phyloP scores from a whole-genome alignment of 2,797 vertebrate genomes.

The Balearica regulorum region DNA sequence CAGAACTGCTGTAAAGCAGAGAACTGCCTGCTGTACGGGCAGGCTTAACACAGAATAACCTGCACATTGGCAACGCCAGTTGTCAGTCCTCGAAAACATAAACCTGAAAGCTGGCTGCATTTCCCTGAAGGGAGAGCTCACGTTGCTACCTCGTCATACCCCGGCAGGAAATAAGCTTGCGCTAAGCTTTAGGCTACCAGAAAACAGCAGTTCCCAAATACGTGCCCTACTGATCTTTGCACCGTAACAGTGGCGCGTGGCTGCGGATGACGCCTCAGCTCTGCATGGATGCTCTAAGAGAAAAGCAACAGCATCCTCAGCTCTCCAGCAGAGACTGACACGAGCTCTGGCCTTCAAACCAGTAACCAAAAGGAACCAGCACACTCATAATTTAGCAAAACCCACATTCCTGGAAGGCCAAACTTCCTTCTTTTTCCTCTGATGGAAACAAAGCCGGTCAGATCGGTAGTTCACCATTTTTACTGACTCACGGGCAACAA shows the following conservation, averaged over 20 bases:
- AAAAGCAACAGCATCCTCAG: neutral
- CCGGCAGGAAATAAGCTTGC: no score
- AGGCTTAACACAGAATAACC: neutral
- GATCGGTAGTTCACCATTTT: neutral
- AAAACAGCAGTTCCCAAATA: neutral
- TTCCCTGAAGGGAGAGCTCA: neutral
- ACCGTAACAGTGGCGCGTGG: rapidly evolving
- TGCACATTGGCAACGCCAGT: no score
- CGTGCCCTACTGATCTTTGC: neutral
- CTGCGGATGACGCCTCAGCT: neutral
- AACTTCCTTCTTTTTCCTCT: neutral
- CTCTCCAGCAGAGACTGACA: neutral
- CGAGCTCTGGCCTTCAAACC: rapidly evolving
- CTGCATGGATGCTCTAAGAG: rapidly evolving
- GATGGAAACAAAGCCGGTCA: neutral
- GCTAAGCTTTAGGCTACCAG: neutral
- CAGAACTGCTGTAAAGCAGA: neutral
- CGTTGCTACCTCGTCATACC: neutral
- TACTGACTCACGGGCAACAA: neutral
- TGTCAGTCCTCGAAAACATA: neutral
- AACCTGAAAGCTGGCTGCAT: neutral
- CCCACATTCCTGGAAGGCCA: neutral
- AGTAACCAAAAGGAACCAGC: neutral
- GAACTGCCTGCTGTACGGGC: neutral
- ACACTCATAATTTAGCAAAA: neutral